Conservation (phyloP, 2,888 invertebrate species). For the Agonum fuliginosum region DNA sequence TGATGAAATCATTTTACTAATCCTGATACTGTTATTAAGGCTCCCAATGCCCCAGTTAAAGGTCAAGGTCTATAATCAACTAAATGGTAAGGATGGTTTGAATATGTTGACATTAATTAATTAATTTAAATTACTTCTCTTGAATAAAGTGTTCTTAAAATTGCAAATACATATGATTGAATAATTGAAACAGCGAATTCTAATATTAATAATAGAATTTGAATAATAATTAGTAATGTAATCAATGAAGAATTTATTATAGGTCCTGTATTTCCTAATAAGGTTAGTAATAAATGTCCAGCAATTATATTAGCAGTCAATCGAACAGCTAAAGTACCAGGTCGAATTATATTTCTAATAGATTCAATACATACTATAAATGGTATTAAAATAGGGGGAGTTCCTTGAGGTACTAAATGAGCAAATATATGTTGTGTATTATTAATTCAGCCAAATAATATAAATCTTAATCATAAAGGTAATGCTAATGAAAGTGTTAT, state of each 20-base stretch:
- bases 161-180: constrained; percentile 81
- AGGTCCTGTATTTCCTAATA: constrained; percentile 74
- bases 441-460: constrained; percentile 80
- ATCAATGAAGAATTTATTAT: constrained; percentile 64
- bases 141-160: constrained; percentile 80
- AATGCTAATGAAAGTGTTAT: constrained; percentile 77
- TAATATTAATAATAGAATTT: constrained; percentile 75
- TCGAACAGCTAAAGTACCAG: constrained; percentile 81
- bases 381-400: constrained; percentile 79
- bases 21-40: constrained; percentile 76
- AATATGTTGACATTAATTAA: constrained; percentile 76
- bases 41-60: constrained; percentile 76
- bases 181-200: constrained; percentile 79
- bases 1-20: constrained; percentile 79
- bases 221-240: constrained; percentile 70
- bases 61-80: constrained; percentile 81
- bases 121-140: constrained; percentile 79
- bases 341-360: constrained; percentile 83
- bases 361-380: constrained; percentile 86
- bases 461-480: constrained; percentile 80
- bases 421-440: constrained; percentile 79
- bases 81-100: constrained; percentile 80
- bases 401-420: constrained; percentile 82
- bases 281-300: constrained; percentile 80
- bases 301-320: constrained; percentile 87